A percentile compares a stretch with the other conserved stretches of the same genome.
Conservation (phyloP, 1,140 invertebrate species). For the Leptinotarsa lineolata region DNA sequence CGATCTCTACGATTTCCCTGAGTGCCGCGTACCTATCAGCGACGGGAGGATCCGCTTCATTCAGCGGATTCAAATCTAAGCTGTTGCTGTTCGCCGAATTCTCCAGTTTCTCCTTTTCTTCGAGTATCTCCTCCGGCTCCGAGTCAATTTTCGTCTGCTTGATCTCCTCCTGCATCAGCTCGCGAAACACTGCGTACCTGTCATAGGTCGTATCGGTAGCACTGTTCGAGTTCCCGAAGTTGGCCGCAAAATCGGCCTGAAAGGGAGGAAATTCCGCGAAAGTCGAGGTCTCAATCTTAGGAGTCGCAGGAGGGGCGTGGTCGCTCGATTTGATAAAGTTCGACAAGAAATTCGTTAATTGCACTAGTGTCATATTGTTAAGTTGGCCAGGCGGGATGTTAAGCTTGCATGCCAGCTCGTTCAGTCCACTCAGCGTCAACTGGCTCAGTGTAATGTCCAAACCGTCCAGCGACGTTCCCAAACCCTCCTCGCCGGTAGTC, state of each 20-base stretch:
- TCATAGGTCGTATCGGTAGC: constrained; percentile 60
- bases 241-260: constrained; percentile 65
- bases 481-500: constrained; percentile 29
- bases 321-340: constrained; percentile 63
- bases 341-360: constrained; percentile 78
- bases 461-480: constrained; percentile 53
- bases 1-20: constrained; percentile 67
- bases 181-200: constrained; percentile 83
- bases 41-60: constrained; percentile 50
- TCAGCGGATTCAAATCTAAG: constrained; percentile 18
- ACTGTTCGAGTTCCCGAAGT: constrained; percentile 65
- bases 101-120: constrained; percentile 52
- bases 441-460: constrained; percentile 80
- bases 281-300: constrained; percentile 15
- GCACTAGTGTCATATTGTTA: constrained; percentile 82
- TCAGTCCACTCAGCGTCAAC: constrained; percentile 77
- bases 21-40: constrained; percentile 72
- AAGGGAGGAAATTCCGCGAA: constrained; percentile 54
- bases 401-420: constrained; percentile 74
- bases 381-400: constrained; percentile 75
- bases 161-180: constrained; percentile 73
- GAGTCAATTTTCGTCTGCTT: constrained; percentile 60
- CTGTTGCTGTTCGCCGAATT: constrained; percentile 39
- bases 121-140: constrained; percentile 52
- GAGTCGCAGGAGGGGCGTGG: constrained; percentile 42